Base-by-base conservation (phyloP, 2,888 invertebrate species). In the Lasioglossum calceatum region DNA sequence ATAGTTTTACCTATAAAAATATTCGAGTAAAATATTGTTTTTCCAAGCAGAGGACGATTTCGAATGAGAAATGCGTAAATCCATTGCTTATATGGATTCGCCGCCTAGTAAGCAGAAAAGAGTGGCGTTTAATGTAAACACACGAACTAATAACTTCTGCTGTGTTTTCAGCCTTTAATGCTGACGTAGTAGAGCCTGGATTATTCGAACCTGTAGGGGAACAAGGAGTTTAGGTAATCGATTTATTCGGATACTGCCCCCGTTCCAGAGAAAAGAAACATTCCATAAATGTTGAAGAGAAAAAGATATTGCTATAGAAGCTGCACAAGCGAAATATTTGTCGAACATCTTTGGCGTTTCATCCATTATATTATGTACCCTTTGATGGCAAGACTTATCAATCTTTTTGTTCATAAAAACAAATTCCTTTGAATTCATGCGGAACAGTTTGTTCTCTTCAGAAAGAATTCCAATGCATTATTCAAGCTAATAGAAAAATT, bases 91-190 rank as follows among this genome's bases (percentile, higher is more conserved):
- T 32, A 64, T 64, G 32, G 64, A 64, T 64, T 32, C 32, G 64
- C 32, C 64, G 32, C 1, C 32, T 27, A 7, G 64, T 64, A 64
- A 36, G 67, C 23, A 36, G 5, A 64, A 58, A 58, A 58, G n/a
- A 39, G 23, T 70, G 67, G 19, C 67, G 19, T 39, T 70, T 39
- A 70, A 70, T 36, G 36, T 70, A 39, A 36, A 70, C 7, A 23
- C 36, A 70, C 23, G 36, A 70, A 70, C 67, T 70, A 39, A 70
- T 70, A 70, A 70, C 67, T 36, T 70, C 67, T 70, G 67, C 67
- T 70, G 23, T 39, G 36, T 70, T 70, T 36, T 36, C 67, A 70
- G 67, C 67, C 23, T 70, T 70, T 70, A 70, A 70, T 70, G 67
- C 67, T 70, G 67, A 70, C 67, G 10, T 70, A 70, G 67, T 70